phyloP scores from a whole-genome alignment of 2,888 invertebrate species.

The Argyresthia albistria region DNA sequence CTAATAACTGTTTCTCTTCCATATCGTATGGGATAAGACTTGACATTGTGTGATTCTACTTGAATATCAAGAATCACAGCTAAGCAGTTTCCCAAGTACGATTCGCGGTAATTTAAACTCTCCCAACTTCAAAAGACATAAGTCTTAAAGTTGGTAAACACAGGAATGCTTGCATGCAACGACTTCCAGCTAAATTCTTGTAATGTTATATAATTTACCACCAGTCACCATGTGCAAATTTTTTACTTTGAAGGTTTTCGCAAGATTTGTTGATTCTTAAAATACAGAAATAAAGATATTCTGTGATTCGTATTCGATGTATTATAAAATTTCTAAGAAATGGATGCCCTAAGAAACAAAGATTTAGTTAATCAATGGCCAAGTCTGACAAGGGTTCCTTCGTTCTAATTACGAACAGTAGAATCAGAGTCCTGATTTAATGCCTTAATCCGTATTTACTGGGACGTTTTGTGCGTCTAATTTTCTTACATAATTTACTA shows the following conservation, averaged over 20 bases:
- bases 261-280: background rate
- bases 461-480: conserved; percentile 43
- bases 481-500: conserved; percentile 57
- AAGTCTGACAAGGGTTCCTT: background rate
- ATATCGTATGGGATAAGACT: too few species aligned
- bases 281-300: background rate
- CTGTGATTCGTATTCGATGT: background rate
- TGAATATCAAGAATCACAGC: too few species aligned
- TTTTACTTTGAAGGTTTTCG: background rate
- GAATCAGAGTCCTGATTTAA: conserved; percentile 50
- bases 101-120: background rate
- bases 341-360: background rate
- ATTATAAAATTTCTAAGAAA: background rate
- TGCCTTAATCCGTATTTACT: conserved; percentile 66
- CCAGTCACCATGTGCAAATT: background rate
- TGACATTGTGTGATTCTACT: too few species aligned
- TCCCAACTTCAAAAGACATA: background rate
- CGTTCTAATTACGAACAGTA: conserved; percentile 10
- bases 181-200: background rate
- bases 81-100: too few species aligned
- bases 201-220: background rate
- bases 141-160: background rate
- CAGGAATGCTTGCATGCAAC: too few species aligned
- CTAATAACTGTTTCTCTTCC: too few species aligned
- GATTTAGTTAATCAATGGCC: background rate